These are phyloP conservation scores for Myopa testacea DNA, from an alignment of 2,888 invertebrate species.

Conservation along the genomic window DNA sequence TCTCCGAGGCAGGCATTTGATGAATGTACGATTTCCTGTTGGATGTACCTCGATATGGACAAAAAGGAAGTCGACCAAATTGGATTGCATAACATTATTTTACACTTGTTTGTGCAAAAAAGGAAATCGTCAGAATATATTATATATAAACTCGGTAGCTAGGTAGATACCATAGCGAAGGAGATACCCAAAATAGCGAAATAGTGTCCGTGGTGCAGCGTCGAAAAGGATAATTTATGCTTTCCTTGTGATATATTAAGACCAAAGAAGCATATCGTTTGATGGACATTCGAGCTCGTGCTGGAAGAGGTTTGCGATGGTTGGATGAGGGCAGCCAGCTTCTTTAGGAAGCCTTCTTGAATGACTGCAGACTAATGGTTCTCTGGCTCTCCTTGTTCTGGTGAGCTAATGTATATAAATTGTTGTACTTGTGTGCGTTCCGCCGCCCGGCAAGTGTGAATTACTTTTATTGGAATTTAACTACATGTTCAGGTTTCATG, in stretches of 20 bases:
- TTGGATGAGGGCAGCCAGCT: background rate
- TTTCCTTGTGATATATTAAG: constrained; percentile 35
- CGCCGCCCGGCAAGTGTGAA: constrained; percentile 28
- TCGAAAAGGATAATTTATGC: constrained; percentile 48
- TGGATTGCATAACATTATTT: constrained; percentile 50
- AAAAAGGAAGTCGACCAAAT: constrained; percentile 39
- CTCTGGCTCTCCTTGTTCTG: constrained; percentile 13
- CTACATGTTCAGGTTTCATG: constrained; percentile 9
- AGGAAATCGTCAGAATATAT: background rate
- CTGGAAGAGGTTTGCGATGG: background rate
- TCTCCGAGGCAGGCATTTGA: constrained; percentile 33
- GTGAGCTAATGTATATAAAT: constrained; percentile 41
- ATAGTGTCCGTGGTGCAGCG: constrained; percentile 15
- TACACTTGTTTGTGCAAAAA: constrained; percentile 45
- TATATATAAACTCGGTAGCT: background rate
- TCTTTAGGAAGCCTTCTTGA: constrained; percentile 13
- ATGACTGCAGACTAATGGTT: constrained; percentile 48
- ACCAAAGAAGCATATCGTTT: constrained; percentile 33
- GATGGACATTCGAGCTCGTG: constrained; percentile 39
- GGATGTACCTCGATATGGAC: constrained; percentile 7
- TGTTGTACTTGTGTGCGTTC: constrained; percentile 26
- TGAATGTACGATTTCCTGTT: constrained; percentile 45
- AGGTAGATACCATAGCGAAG: background rate
- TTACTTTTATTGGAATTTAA: constrained; percentile 40
- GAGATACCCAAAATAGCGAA: background rate